Evolutionary conservation across 2,113 vertebrate species (phyloP), one percentile per base, ranked within the genome.

Genomic region (Pangasianodon gigas): DNA sequence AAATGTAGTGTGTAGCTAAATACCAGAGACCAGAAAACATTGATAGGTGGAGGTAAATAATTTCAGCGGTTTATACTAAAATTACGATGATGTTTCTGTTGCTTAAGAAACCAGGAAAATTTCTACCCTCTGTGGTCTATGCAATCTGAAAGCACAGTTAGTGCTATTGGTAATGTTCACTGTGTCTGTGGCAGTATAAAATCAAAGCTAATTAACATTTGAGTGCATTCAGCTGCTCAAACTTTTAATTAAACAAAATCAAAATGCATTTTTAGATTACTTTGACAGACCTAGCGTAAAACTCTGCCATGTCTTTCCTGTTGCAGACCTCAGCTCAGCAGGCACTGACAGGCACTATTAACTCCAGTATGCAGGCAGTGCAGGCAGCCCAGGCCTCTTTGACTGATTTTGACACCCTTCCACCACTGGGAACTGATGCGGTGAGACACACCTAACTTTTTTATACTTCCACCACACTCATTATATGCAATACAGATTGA

Each of bases 291-390:
- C 10, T 32, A 51, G 44, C 7, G 13, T 41, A 58, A 56, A 37
- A 32, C 58, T 52, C n/a, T 67, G 9, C 24, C 7, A 67, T 29
- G 7, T 58, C 8, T 16, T 81, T 19, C 46, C 24, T 89, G 7
- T 87, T 67, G 52, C 89, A 99, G 98, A 99, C 98, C 0, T 98
- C 98, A 13, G 98, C 98, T 46, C 98, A 99, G 94, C 98, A 99
- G 92, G 98, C 98, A 0, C 94, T 99, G 87, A 99, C 98, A 0
- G 98, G 98, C 52, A 99, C 98, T 93, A 99, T 99, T 92, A 99
- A 99, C 95, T 98, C 98, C 89, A 99, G 98, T 91, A 99, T 99
- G 98, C 97, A 98, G 91, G 98, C 98, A 0, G 98, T 99, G 62
- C 97, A 99, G 21, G 98, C 97, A 0, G 98, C 98, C 52, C 97